A percentile compares a stretch with the other conserved stretches of the same genome.
phyloP scores from a whole-genome alignment of 53 echinoderm and acorn worm species.

The Henricia sp. region DNA sequence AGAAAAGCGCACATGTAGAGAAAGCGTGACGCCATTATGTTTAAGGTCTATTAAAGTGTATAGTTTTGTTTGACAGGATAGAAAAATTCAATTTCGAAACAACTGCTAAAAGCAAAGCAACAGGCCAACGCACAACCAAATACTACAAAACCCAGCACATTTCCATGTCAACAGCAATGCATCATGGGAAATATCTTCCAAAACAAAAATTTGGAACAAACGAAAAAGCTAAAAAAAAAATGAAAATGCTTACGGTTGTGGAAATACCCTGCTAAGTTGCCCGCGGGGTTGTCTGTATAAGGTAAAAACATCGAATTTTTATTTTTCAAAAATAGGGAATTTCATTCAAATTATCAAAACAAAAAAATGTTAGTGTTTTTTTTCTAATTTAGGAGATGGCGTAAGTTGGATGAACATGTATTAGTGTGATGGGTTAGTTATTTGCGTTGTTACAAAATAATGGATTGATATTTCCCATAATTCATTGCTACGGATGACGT shows the following conservation, averaged over 20 bases:
- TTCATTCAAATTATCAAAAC: neutral
- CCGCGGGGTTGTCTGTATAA: conserved; percentile 55
- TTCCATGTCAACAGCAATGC: no score
- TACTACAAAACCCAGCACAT: no score
- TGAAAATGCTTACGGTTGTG: conserved; percentile 52
- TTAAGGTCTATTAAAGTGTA: no score
- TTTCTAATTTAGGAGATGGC: neutral
- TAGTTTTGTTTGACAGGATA: no score
- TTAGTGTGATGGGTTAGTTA: conserved; percentile 41
- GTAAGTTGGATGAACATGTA: conserved; percentile 15
- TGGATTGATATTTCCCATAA: conserved; percentile 57
- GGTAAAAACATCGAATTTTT: conserved; percentile 52
- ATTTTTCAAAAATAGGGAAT: conserved; percentile 37
- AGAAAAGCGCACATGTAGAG: no score
- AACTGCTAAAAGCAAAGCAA: no score
- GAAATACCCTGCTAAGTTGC: conserved; percentile 50
- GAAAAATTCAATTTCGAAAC: no score
- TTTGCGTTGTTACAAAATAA: neutral
- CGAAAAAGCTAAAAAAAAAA: neutral
- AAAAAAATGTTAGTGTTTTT: conserved; percentile 25
- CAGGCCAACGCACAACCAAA: no score
- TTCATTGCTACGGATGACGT: conserved; percentile 50
- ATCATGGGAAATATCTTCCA: conserved; percentile 49
- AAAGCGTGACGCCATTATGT: no score
- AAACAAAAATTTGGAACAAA: neutral